phyloP scores from a whole-genome alignment of 2,797 vertebrate genomes.

The Mormyrus proboscirostris region DNA sequence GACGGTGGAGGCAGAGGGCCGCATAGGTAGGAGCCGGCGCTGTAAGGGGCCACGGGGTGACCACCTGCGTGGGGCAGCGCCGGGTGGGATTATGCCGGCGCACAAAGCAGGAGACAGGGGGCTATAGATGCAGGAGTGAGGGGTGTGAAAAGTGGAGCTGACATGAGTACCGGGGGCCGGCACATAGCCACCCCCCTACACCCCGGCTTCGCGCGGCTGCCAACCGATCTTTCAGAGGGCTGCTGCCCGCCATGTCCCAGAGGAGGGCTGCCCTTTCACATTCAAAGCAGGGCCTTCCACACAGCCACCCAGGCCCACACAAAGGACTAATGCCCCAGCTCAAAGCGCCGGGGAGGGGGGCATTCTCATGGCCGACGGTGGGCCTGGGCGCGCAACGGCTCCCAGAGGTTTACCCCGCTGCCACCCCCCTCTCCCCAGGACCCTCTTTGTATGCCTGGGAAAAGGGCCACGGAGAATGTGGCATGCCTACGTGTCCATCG shows the following conservation, averaged over 20 bases:
- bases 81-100: conserved; percentile 59
- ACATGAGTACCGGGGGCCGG: conserved; percentile 67
- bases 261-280: conserved; percentile 49
- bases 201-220: conserved; percentile 40
- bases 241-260: conserved; percentile 39
- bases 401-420: neutral
- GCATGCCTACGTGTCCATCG: neutral
- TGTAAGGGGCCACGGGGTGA: conserved; percentile 38
- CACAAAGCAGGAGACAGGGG: conserved; percentile 54
- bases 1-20: conserved; percentile 46
- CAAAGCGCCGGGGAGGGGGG: neutral
- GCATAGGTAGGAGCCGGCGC: conserved; percentile 31
- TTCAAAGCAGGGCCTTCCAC: conserved; percentile 42
- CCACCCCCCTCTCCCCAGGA: neutral
- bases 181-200: conserved; percentile 19
- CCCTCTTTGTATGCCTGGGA: conserved; percentile 16
- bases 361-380: neutral
- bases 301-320: conserved; percentile 37
- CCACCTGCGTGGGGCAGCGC: conserved; percentile 63
- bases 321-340: conserved; percentile 38
- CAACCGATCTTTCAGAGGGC: conserved; percentile 42
- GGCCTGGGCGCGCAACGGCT: conserved; percentile 29
- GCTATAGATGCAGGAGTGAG: conserved; percentile 59
- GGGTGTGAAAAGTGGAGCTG: conserved; percentile 69
- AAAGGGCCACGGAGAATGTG: conserved; percentile 12